phyloP scores from a whole-genome alignment of 2,113 vertebrate species.

The Syngnathus scovelli region DNA sequence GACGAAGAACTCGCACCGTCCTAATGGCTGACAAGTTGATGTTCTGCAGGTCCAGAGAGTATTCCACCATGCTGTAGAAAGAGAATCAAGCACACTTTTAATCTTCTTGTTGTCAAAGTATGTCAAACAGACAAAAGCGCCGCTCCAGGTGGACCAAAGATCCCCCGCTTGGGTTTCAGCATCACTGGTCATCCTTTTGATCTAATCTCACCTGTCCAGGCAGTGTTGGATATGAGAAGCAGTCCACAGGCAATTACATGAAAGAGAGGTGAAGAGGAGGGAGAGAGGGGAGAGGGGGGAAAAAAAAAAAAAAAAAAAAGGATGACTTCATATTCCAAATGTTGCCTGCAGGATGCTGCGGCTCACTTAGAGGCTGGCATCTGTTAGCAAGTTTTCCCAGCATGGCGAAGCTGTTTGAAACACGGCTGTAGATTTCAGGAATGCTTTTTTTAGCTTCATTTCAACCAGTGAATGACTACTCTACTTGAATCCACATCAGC shows the following conservation, averaged over 20 bases:
- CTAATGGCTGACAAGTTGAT: slow-evolving; percentile 97
- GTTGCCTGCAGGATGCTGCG: slow-evolving; percentile 58
- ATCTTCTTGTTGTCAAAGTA: slow-evolving; percentile 6
- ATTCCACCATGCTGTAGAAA: slow-evolving; percentile 88
- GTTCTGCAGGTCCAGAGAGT: slow-evolving; percentile 96
- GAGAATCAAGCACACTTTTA: background rate
- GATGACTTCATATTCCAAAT: slow-evolving; percentile 52
- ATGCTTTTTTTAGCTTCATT: slow-evolving; percentile 13
- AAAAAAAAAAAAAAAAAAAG: slow-evolving; percentile 3
- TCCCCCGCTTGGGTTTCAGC: slow-evolving; percentile 3
- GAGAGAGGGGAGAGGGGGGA: slow-evolving; percentile 9
- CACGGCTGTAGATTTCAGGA: slow-evolving; percentile 46
- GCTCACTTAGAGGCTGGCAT: slow-evolving; percentile 61
- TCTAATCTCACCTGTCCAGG: slow-evolving; percentile 8
- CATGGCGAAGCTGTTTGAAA: slow-evolving; percentile 54
- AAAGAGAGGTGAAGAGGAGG: slow-evolving; percentile 32
- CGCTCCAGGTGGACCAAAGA: slow-evolving; percentile 1
- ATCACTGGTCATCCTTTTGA: slow-evolving; percentile 22
- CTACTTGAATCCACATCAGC: too few relatives aligned
- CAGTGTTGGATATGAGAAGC: background rate
- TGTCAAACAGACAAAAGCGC: background rate
- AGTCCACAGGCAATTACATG: slow-evolving; percentile 36
- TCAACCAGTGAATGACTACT: background rate
- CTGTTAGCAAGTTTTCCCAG: slow-evolving; percentile 60
- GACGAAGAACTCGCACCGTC: slow-evolving; percentile 91